A percentile compares a stretch with the other conserved stretches of the same genome.
Conservation (phyloP, 1,140 invertebrate genomes). For the Episyrphus balteatus region DNA sequence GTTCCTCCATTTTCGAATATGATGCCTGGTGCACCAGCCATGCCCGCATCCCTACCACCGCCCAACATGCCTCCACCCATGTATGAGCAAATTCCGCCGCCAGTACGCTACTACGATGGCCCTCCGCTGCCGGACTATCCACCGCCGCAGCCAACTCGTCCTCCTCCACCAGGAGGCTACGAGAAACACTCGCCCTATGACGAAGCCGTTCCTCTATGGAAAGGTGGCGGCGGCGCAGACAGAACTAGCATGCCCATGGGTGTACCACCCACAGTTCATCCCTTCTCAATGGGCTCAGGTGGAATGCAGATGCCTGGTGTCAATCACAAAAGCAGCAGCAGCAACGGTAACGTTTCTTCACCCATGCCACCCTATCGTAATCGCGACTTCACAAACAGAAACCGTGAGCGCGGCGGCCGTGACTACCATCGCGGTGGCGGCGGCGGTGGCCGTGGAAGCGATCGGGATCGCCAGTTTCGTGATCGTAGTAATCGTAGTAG, state of each 20-base stretch:
- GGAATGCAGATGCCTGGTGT: slow-evolving; percentile 3
- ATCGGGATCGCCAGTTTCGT: slow-evolving; percentile 3
- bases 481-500: slow-evolving; percentile 25
- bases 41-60: slow-evolving; percentile 47
- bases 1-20: slow-evolving; percentile 49
- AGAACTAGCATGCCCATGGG: slow-evolving; percentile 7
- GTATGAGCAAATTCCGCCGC: slow-evolving; percentile 43
- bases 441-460: slow-evolving; percentile 13
- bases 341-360: slow-evolving; percentile 2
- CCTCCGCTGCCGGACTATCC: slow-evolving; percentile 51
- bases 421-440: slow-evolving; percentile 21
- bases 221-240: slow-evolving; percentile 45
- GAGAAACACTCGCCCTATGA: slow-evolving; percentile 70
- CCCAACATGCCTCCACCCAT: slow-evolving; percentile 45
- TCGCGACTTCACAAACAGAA: slow-evolving; percentile 21
- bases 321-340: not conserved
- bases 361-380: slow-evolving; percentile 12
- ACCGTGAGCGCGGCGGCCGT: slow-evolving; percentile 13
- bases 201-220: slow-evolving; percentile 78
- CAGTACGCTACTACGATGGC: slow-evolving; percentile 67
- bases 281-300: slow-evolving; percentile 10
- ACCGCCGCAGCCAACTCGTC: slow-evolving; percentile 35
- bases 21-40: slow-evolving; percentile 38
- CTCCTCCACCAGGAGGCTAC: slow-evolving; percentile 42
- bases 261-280: slow-evolving; percentile 22